Base-by-base conservation (phyloP, 1,140 invertebrate genomes). In the Bactericera cockerelli region DNA sequence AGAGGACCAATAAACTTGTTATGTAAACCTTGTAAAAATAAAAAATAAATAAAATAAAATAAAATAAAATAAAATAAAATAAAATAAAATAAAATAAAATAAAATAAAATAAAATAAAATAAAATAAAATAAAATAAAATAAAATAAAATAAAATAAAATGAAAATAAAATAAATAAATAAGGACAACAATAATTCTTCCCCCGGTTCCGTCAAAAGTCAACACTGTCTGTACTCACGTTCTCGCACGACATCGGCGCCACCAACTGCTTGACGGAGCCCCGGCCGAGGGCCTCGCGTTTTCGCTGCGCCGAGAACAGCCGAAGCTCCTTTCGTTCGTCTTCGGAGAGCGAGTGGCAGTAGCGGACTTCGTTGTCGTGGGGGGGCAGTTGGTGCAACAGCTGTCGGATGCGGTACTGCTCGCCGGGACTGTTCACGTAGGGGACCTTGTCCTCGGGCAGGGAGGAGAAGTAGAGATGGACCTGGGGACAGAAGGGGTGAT, bases 391-490 rank as follows among this genome's bases (percentile, higher is more conserved):
- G 68, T 95, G 88, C 56, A 96, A 76, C 60, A 98, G 79, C 73
- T 98, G 93, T 67, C 88, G 84, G 36, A 96, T 87, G 56, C 95
- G 80, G 72, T 95, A 93, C 66, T 94, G 83, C 74, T 98, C 95
- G 1, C 95, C 95, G 2, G 86, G 82, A 66, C 89, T 93, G 75
- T 95, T 95, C 63, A 98, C 87, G 70, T 95, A 98, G 53, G 94
- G 95, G 58, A 98, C 88, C 74, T 96, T 96, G 71, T 96, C 91
- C 75, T 98, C 93, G 0, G 93, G 90, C 57, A 98, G 75, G 53
- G 84, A 82, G 61, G 88, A 91, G 75, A 98, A 98, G 77, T 97
- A 98, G 64, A 94, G 79, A 71, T 98, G 93, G 59, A 98, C 93
- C 93, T 98, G 79, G 60, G 28, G 28, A 13, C n/a, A 31, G 28